These are phyloP conservation scores for Sebastes oblongus DNA, from an alignment of 2,797 vertebrate genomes.

Conservation along the genomic window DNA sequence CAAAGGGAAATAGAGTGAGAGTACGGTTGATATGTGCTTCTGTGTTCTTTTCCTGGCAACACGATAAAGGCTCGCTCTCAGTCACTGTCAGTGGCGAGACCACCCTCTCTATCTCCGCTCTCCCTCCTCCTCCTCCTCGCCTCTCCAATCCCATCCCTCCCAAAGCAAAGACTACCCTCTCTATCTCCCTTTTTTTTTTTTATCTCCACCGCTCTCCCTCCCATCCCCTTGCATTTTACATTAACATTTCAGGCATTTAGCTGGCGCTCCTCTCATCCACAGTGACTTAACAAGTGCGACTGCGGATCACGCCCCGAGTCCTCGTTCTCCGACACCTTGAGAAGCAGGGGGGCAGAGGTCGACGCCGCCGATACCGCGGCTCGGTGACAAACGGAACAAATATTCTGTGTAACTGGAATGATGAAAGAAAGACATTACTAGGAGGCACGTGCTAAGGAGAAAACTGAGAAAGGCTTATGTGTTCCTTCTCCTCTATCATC, in stretches of 20 bases:
- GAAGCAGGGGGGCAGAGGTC: constrained; percentile 18
- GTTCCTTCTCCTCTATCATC: constrained; percentile 6
- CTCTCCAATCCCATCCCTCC: constrained; percentile 24
- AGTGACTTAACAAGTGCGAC: constrained; percentile 27
- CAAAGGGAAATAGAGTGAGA: constrained; percentile 50
- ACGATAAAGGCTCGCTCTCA: constrained; percentile 59
- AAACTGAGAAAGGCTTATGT: neutral
- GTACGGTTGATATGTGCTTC: constrained; percentile 47
- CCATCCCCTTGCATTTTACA: constrained; percentile 12
- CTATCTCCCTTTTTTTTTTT: constrained; percentile 24
- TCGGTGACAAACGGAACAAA: constrained; percentile 42
- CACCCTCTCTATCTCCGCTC: constrained; percentile 52
- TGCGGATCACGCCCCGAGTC: neutral
- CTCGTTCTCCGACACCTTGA: neutral
- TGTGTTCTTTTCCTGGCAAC: constrained; percentile 69
- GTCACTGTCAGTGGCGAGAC: constrained; percentile 65
- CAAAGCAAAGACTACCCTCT: constrained; percentile 44
- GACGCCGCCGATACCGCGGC: neutral
- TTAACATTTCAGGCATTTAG: constrained; percentile 49
- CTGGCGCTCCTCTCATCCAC: constrained; percentile 16
- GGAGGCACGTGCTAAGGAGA: neutral
- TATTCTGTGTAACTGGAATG: neutral
- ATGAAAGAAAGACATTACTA: constrained; percentile 15
- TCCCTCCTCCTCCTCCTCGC: neutral
- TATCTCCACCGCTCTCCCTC: constrained; percentile 14